Percentiles rank a stretch among this genome's conserved stretches.
phyloP scores from a whole-genome alignment of 2,888 invertebrate species.

The Erebia palarica region DNA sequence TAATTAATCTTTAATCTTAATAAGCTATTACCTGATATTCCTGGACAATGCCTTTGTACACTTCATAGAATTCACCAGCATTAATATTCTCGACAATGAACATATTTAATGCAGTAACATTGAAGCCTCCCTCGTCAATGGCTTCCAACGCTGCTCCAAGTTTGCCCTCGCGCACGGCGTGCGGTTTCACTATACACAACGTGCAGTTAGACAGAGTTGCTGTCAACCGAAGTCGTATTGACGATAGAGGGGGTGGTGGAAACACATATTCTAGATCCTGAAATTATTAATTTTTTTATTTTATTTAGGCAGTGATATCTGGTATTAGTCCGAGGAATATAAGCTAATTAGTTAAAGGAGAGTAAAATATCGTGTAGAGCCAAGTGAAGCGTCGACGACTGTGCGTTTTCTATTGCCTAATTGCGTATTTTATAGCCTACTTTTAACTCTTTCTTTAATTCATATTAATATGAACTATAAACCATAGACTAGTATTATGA shows the following conservation, averaged over 20 bases:
- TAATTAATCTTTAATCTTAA: too few relatives aligned
- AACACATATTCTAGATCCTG: conserved; percentile 86
- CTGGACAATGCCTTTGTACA: conserved; percentile 93
- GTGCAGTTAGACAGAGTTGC: conserved; percentile 86
- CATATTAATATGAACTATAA: too few relatives aligned
- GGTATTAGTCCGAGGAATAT: too few relatives aligned
- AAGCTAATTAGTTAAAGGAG: too few relatives aligned
- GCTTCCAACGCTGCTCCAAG: conserved; percentile 85
- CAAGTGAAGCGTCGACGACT: too few relatives aligned
- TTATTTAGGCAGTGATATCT: neutral
- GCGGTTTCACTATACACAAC: conserved; percentile 94
- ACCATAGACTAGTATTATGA: too few relatives aligned
- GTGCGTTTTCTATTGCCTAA: too few relatives aligned
- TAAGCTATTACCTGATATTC: conserved; percentile 84
- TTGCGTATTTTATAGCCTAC: too few relatives aligned
- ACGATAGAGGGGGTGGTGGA: conserved; percentile 64
- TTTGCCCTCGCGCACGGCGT: conserved; percentile 89
- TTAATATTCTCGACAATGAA: conserved; percentile 90
- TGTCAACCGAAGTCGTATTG: conserved; percentile 73
- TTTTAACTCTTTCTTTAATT: too few relatives aligned
- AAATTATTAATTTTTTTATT: conserved; percentile 37
- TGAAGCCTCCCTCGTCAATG: conserved; percentile 89
- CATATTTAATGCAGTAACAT: conserved; percentile 91
- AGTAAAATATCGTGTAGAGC: too few relatives aligned
- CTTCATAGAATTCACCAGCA: conserved; percentile 95